Evolutionary conservation across 2,888 invertebrate genomes (phyloP).

Genomic region (Harmothoe impar): DNA sequence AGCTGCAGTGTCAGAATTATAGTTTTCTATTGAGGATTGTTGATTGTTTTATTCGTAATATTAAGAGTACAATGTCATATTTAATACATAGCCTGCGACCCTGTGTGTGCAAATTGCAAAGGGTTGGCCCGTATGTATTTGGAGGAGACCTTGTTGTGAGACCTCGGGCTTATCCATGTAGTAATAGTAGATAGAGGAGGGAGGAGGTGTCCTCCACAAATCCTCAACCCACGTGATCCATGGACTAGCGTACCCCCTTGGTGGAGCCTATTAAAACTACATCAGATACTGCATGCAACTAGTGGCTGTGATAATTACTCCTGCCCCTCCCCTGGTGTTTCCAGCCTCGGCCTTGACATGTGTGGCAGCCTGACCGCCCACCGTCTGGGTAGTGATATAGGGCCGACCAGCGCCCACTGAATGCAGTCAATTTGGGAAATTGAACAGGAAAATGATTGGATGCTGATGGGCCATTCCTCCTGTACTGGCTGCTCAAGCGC

Average conservation of each 20-base stretch:
- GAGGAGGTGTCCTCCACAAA: too few species aligned
- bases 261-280: constrained; percentile 19
- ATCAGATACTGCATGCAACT: neutral
- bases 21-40: too few species aligned
- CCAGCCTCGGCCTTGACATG: neutral
- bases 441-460: constrained; percentile 60
- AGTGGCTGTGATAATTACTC: constrained; percentile 23
- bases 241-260: neutral
- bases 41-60: too few species aligned
- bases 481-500: neutral
- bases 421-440: constrained; percentile 61
- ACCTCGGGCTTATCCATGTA: too few species aligned
- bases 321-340: neutral
- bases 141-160: too few species aligned
- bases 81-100: too few species aligned
- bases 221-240: neutral
- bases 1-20: too few species aligned
- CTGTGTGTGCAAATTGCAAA: too few species aligned
- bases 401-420: constrained; percentile 8
- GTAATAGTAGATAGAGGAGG: too few species aligned
- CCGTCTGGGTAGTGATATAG: constrained; percentile 20
- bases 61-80: too few species aligned
- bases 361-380: neutral
- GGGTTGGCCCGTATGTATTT: too few species aligned
- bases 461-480: constrained; percentile 23